Conservation (phyloP, 2,797 vertebrate genomes). For the Scyliorhinus canicula region DNA sequence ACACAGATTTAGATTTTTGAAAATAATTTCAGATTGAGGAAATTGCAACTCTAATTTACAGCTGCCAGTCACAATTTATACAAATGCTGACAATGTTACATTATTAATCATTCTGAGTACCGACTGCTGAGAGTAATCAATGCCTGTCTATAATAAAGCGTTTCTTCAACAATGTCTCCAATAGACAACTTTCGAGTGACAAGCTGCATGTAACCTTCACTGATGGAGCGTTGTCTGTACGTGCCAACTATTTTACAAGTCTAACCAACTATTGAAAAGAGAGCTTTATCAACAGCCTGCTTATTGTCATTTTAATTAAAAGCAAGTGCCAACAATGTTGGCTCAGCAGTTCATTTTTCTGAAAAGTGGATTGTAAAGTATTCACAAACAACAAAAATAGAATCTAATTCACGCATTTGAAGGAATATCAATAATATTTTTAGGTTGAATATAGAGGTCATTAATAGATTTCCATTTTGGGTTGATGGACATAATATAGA, state of each 20-base stretch:
- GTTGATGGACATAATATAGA: neutral
- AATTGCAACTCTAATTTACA: neutral
- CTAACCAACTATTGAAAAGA: constrained; percentile 27
- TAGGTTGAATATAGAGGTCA: neutral
- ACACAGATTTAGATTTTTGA: neutral
- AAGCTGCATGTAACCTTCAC: neutral
- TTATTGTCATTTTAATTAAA: constrained; percentile 17
- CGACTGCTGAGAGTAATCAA: neutral
- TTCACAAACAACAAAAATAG: neutral
- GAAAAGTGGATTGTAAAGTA: neutral
- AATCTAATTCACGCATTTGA: neutral
- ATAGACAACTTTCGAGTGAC: neutral
- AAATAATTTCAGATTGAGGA: neutral
- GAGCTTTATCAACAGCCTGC: neutral
- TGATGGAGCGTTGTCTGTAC: neutral
- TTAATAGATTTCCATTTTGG: neutral
- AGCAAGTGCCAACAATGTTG: neutral
- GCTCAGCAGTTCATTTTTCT: neutral
- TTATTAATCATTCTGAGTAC: neutral
- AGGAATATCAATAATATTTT: neutral
- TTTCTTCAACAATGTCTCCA: neutral
- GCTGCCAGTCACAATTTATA: neutral
- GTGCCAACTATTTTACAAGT: neutral
- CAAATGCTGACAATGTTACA: neutral
- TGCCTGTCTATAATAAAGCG: neutral